These are phyloP conservation scores for Drosophila putrida DNA, from an alignment of 2,888 invertebrate species.

Conservation along the genomic window DNA sequence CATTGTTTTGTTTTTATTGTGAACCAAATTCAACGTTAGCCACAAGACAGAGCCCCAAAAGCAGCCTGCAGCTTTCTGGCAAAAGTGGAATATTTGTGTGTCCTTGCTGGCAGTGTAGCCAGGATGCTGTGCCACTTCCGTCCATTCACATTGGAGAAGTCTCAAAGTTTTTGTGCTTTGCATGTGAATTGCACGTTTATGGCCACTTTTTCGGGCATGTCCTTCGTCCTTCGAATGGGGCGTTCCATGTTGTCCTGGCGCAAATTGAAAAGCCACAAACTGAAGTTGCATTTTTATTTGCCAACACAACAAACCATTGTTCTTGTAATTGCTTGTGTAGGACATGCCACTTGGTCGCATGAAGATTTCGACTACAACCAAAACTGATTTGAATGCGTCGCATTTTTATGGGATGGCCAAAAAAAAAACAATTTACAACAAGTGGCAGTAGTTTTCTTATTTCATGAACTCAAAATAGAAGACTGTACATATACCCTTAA, in stretches of 20 bases:
- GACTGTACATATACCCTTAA: neutral
- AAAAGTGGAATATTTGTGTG: constrained; percentile 28
- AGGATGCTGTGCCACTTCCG: constrained; percentile 75
- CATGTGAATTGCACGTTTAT: constrained; percentile 81
- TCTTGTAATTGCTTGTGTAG: constrained; percentile 77
- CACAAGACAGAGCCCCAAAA: constrained; percentile 36
- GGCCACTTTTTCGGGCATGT: constrained; percentile 59
- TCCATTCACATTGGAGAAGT: constrained; percentile 25
- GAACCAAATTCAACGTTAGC: constrained; percentile 65
- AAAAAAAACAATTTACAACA: constrained; percentile 14
- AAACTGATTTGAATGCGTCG: constrained; percentile 48
- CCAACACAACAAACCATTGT: constrained; percentile 56
- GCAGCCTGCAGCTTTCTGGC: neutral
- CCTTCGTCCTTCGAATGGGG: constrained; percentile 29
- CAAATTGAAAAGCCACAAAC: constrained; percentile 76
- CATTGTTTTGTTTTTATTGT: constrained; percentile 79
- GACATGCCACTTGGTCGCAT: constrained; percentile 55
- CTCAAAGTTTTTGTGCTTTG: constrained; percentile 68
- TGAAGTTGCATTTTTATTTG: constrained; percentile 76
- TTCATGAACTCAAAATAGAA: neutral
- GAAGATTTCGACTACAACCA: constrained; percentile 34
- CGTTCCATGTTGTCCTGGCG: constrained; percentile 37
- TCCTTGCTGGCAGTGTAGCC: constrained; percentile 24
- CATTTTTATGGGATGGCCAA: constrained; percentile 20
- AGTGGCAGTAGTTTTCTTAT: neutral